phyloP scores from a whole-genome alignment of 2,888 invertebrate species.

The Ceramica pisi region DNA sequence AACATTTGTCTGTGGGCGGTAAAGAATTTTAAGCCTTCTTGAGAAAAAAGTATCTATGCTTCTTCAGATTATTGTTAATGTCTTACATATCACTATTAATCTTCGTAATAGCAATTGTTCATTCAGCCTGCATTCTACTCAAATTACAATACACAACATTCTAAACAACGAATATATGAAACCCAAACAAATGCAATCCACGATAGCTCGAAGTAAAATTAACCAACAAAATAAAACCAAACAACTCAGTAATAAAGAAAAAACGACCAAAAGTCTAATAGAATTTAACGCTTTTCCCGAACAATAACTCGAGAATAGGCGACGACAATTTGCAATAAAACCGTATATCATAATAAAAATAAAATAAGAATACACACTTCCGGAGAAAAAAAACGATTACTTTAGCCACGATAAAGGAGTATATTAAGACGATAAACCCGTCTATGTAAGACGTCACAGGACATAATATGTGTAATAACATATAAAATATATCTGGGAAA shows the following conservation, averaged over 20 bases:
- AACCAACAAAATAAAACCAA: background rate
- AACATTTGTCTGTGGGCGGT: too few species aligned
- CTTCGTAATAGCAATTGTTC: background rate
- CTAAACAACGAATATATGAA: background rate
- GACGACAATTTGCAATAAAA: slow-evolving; percentile 61
- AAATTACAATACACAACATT: too few species aligned
- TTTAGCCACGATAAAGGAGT: slow-evolving; percentile 58
- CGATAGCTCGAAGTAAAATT: background rate
- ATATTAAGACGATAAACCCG: slow-evolving; percentile 66
- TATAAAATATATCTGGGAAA: slow-evolving; percentile 60
- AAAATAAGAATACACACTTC: slow-evolving; percentile 61
- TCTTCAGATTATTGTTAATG: background rate
- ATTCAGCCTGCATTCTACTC: background rate
- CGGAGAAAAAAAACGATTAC: slow-evolving; percentile 61
- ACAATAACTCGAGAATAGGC: slow-evolving; percentile 49
- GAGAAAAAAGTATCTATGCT: too few species aligned
- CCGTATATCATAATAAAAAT: slow-evolving; percentile 60
- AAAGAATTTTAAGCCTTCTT: background rate
- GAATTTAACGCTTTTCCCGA: slow-evolving; percentile 35
- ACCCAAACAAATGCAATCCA: background rate
- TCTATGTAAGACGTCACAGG: slow-evolving; percentile 47
- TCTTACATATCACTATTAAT: background rate
- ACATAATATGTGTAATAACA: slow-evolving; percentile 64
- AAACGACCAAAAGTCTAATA: slow-evolving; percentile 27
- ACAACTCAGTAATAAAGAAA: slow-evolving; percentile 24